These are phyloP conservation scores for Sebastes cheni DNA, from an alignment of 2,797 vertebrate species.

Conservation along the genomic window DNA sequence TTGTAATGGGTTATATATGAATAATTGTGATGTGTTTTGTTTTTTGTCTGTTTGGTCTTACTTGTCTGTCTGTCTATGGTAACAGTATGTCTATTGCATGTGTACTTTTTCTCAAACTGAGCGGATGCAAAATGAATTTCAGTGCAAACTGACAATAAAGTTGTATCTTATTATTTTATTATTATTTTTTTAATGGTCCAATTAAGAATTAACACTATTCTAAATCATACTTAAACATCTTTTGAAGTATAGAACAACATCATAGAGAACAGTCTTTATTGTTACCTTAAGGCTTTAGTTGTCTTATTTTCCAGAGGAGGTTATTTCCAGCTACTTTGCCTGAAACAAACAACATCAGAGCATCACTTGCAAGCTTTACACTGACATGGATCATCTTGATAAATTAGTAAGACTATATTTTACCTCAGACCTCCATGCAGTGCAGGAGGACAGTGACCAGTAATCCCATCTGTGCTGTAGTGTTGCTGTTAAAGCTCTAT, in stretches of 20 bases:
- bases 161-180: no score
- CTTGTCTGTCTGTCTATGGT: no score
- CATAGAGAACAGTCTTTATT: not conserved
- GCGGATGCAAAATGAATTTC: no score
- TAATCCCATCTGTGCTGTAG: conserved; percentile 32
- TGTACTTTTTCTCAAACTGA: no score
- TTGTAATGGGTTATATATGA: no score
- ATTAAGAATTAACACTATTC: not conserved
- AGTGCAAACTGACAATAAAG: no score
- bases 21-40: no score
- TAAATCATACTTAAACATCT: not conserved
- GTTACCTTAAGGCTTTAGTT: conserved; percentile 37
- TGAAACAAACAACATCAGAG: conserved; percentile 3
- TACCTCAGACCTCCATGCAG: conserved; percentile 37
- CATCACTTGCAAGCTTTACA: not conserved
- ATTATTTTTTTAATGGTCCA: not conserved
- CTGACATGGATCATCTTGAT: not conserved
- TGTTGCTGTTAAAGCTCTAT: not conserved
- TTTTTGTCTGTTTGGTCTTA: no score
- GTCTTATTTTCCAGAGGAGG: not conserved
- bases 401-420: not conserved
- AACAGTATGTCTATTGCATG: no score
- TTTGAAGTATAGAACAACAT: not conserved
- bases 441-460: not conserved
- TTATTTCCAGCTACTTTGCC: not conserved